Evolutionary conservation across 2,888 invertebrate species (phyloP), one percentile per base, ranked within the genome.

Genomic region (Apotomis capreana): DNA sequence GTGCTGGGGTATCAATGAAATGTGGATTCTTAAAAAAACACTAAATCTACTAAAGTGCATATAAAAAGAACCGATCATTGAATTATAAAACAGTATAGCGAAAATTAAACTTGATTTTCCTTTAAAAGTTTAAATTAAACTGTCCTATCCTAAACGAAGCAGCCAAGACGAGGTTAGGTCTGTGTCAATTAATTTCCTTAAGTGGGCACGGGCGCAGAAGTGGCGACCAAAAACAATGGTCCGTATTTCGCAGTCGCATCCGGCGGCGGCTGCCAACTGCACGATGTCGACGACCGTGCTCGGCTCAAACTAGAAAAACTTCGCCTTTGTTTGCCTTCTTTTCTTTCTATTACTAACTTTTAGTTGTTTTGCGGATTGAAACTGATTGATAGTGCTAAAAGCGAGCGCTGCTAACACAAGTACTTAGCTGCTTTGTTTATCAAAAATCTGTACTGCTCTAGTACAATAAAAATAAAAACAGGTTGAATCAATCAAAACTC

Each of bases 151-250:
- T 64, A 64, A 64, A 55, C 15, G 40, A 49, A 49, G 49, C 1
- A 9, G 40, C 54, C 82, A 40, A 40, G 86, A 83, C 83, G 81
- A 83, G 83, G 84, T 88, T 88, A 49, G 46, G 67, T 59, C 83
- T 82, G 83, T 87, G 87, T 89, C 89, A 90, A 89, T 90, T 92
- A 89, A 90, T 91, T 91, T 89, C 81, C 83, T 87, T 88, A 89
- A 90, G 89, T 89, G 87, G 86, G 83, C 82, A 88, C 86, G 87
- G 86, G 81, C 83, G 82, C 79, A 77, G 84, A 83, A 84, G 83
- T 81, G 77, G 77, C 84, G 83, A 86, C 84, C 81, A 85, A 85
- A 86, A 88, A 89, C 89, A 89, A 91, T 83, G 86, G 81, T 77
- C 78, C 78, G 84, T 87, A 87, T 87, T 88, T 87, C 81, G 84